phyloP scores from a whole-genome alignment of 2,888 invertebrate species.

The Bursaphelenchus okinawaensis region DNA sequence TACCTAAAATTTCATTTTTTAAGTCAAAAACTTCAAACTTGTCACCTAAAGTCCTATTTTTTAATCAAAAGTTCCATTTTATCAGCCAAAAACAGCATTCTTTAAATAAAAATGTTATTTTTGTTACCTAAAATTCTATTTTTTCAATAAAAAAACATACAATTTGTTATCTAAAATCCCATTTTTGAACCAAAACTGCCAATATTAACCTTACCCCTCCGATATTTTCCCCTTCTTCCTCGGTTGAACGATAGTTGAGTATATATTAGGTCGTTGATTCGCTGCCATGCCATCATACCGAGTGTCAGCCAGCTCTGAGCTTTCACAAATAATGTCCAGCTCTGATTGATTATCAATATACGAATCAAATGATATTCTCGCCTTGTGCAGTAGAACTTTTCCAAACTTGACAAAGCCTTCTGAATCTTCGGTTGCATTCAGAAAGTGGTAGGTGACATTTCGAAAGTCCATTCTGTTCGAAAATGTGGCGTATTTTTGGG shows the following conservation, averaged over 20 bases:
- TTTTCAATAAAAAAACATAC: no score
- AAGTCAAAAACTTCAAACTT: no score
- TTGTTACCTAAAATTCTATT: no score
- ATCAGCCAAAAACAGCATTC: no score
- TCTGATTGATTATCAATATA: constrained; percentile 61
- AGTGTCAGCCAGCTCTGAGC: constrained; percentile 60
- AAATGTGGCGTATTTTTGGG: constrained; percentile 58
- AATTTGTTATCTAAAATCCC: no score
- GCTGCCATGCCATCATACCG: constrained; percentile 46
- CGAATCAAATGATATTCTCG: constrained; percentile 60
- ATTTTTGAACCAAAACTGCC: no score
- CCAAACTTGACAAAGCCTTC: constrained; percentile 26
- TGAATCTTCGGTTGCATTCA: constrained; percentile 12
- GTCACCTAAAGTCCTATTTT: no score
- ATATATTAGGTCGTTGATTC: constrained; percentile 4
- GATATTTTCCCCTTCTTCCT: constrained; percentile 5
- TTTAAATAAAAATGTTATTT: no score
- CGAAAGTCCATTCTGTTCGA: constrained; percentile 59
- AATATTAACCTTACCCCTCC: not conserved
- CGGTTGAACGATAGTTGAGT: not conserved
- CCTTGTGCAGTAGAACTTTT: constrained; percentile 27
- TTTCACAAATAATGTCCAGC: constrained; percentile 61
- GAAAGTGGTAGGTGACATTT: constrained; percentile 56
- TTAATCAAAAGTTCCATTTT: no score
- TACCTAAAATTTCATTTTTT: no score